Conservation (phyloP, 2,113 vertebrate species). For the Nycticorax nycticorax region DNA sequence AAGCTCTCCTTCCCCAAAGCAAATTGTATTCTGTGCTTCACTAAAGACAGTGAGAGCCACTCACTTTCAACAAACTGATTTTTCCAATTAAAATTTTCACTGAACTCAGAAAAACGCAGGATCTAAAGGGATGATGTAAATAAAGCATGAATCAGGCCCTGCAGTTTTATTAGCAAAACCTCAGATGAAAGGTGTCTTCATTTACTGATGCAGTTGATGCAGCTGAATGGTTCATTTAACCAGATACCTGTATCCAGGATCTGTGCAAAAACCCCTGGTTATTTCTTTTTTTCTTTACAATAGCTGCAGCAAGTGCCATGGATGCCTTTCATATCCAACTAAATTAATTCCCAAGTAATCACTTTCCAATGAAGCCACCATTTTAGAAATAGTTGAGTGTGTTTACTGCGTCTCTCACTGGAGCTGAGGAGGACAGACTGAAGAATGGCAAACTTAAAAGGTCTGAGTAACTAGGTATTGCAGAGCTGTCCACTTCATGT, state of each 20-base stretch:
- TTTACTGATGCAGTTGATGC: not conserved
- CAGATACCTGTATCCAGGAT: not conserved
- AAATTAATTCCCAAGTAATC: not conserved
- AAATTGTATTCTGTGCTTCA: not conserved
- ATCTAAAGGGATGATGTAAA: not conserved
- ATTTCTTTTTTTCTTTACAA: not conserved
- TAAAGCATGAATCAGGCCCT: not conserved
- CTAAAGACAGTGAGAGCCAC: not conserved
- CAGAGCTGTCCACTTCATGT: not conserved
- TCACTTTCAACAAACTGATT: not conserved
- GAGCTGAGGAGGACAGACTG: not conserved
- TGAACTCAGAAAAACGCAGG: not conserved
- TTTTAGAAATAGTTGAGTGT: not conserved
- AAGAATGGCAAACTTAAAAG: not conserved
- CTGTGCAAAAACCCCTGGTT: not conserved
- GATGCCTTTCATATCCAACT: not conserved
- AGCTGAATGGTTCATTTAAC: not conserved
- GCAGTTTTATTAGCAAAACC: not conserved
- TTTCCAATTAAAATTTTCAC: not conserved
- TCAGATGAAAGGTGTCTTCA: not conserved
- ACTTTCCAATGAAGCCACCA: not conserved
- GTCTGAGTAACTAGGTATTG: not conserved
- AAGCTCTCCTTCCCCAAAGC: not conserved
- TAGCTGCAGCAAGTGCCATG: not conserved
- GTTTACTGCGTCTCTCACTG: not conserved